Evolutionary conservation across 2,113 vertebrate genomes (phyloP).

Genomic region (Burhinus bistriatus): DNA sequence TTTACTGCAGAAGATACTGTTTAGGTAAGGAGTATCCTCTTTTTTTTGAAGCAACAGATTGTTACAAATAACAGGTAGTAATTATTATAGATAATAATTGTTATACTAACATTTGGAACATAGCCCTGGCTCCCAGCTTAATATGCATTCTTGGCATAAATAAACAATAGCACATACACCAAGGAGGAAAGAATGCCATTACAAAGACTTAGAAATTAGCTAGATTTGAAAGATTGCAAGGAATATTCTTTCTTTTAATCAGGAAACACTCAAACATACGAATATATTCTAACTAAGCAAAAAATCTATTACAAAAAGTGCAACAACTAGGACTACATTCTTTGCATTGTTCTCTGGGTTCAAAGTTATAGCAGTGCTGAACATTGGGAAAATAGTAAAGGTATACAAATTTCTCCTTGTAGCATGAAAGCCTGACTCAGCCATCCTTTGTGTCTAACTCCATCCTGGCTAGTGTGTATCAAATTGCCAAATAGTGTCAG

Average conservation of each 20-base stretch:
- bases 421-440: neutral
- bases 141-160: neutral
- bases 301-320: neutral
- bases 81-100: neutral
- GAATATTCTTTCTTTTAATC: neutral
- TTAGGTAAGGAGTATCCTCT: neutral
- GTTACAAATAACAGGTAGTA: neutral
- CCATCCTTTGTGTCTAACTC: neutral
- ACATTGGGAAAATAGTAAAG: neutral
- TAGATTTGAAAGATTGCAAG: neutral
- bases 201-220: neutral
- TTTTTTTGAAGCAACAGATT: neutral
- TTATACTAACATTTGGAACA: neutral
- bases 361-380: neutral
- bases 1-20: neutral
- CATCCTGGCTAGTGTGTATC: neutral
- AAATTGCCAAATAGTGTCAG: neutral
- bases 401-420: neutral
- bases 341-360: neutral
- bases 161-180: neutral
- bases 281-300: neutral
- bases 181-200: neutral
- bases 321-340: neutral
- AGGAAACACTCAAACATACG: neutral
- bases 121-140: neutral